These are phyloP conservation scores for Eulemur coronatus DNA, from an alignment of 2,797 vertebrate species.

Conservation along the genomic window DNA sequence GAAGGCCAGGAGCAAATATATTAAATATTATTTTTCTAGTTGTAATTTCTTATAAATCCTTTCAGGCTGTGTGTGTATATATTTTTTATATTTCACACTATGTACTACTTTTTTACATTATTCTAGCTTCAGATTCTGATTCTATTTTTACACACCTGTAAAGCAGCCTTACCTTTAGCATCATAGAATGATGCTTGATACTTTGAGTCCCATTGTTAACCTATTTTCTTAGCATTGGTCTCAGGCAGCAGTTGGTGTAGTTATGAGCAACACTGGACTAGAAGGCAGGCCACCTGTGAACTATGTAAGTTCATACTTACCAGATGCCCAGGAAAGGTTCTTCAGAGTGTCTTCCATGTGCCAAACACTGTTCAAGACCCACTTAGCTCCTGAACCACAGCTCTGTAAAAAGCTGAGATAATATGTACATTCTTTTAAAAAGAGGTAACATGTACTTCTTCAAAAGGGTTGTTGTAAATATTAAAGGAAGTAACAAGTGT, in stretches of 20 bases:
- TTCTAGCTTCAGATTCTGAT: neutral
- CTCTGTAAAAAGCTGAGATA: neutral
- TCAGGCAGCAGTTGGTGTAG: neutral
- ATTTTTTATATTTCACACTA: neutral
- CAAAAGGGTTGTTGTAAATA: neutral
- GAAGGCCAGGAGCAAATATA: neutral
- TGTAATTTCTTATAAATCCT: neutral
- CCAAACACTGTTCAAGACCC: neutral
- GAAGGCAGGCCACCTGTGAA: neutral
- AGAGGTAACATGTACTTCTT: neutral
- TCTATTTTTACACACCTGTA: neutral
- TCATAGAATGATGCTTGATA: neutral
- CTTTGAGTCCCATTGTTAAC: neutral
- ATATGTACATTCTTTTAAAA: neutral
- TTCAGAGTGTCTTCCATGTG: neutral
- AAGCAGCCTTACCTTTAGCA: neutral
- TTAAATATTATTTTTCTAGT: constrained; percentile 9
- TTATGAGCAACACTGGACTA: neutral
- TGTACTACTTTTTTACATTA: neutral
- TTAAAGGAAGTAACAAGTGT: neutral
- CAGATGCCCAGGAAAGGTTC: neutral
- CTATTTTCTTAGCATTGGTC: neutral
- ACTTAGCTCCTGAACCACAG: neutral
- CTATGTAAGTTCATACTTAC: neutral
- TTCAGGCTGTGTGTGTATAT: neutral